A percentile compares a stretch with the other conserved stretches of the same genome.
Evolutionary conservation across 1,140 invertebrate genomes (phyloP).

Genomic region (Atta colombica): DNA sequence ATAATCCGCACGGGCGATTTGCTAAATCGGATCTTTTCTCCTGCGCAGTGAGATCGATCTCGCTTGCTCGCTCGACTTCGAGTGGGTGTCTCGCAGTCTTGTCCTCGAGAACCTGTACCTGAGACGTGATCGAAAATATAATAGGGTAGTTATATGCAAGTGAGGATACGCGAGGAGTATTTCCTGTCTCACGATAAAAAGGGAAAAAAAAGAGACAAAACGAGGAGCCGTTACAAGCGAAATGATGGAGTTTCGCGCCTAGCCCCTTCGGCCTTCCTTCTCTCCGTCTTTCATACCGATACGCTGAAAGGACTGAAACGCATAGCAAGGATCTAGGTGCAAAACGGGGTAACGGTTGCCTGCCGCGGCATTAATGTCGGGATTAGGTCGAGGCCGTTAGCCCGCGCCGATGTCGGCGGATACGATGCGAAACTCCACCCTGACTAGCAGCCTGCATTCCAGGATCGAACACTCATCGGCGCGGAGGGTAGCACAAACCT

Average conservation of each 20-base stretch:
- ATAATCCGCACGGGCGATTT: constrained; percentile 54
- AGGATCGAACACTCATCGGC: constrained; percentile 44
- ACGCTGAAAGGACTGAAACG: constrained; percentile 20
- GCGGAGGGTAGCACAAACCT: background rate
- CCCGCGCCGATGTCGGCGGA: constrained; percentile 49
- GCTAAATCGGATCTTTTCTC: constrained; percentile 50
- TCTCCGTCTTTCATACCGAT: background rate
- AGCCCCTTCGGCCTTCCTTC: background rate
- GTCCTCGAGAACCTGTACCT: constrained; percentile 38
- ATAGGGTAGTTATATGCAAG: constrained; percentile 48
- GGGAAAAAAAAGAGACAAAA: background rate
- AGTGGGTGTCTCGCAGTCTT: constrained; percentile 25
- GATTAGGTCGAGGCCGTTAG: constrained; percentile 76
- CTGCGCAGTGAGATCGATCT: constrained; percentile 11
- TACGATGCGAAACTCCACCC: constrained; percentile 47
- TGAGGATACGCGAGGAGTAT: constrained; percentile 50
- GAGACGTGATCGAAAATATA: constrained; percentile 65
- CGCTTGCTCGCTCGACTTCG: background rate
- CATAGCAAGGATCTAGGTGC: constrained; percentile 52
- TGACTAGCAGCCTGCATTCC: constrained; percentile 44
- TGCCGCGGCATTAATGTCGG: constrained; percentile 80
- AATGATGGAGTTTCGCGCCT: constrained; percentile 39
- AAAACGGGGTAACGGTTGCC: constrained; percentile 75
- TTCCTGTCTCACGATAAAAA: constrained; percentile 13
- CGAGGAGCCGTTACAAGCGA: constrained; percentile 41